Evolutionary conservation across 1,140 invertebrate species (phyloP), one percentile per base, ranked within the genome.

Genomic region (Mya arenaria): DNA sequence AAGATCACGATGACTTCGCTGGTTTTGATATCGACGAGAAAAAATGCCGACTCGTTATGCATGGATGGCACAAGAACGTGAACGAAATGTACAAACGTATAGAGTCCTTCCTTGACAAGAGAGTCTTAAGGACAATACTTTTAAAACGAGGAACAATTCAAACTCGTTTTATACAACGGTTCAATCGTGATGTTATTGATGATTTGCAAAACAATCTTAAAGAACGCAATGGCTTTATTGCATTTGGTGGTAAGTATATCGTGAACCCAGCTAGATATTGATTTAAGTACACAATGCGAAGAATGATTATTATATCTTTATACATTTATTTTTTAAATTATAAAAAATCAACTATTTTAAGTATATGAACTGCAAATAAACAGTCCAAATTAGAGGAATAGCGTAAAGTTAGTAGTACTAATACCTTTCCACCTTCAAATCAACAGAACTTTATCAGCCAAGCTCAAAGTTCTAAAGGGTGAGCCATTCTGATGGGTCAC

Each of bases 1-100:
- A 75, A 75, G 39, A n/a, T 0, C 52, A 65, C 48, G 73, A 75
- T 15, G 5, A 62, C 23, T 17, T 19, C 48, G 73, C 73, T 5
- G 73, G 63, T 17, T 13, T 62, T 23, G 56, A 75, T 44, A 25
- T 65, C 34, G 8, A 41, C 3, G 52, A 56, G n/a, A 52, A 1
- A 25, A 23, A 34, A 10, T 32, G 13, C n/a, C 19, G 55, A 25
- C 23, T 78, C 30, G 0, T 37, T 37, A 56, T 78, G 1, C 58
- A 66, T 66, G 75, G 75, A 1, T 56, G 63, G 62, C 41, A 30
- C 17, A 37, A 39, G 19, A 23, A 78, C 30, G 60, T 48, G 8
- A 17, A 68, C 0, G 32, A 55, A 23, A 25, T 78, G 4, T 19
- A 55, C 13, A 78, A 36, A 15, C 25, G 58, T 1, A 44, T 78